phyloP scores from a whole-genome alignment of 2,113 vertebrate genomes.

The Panthera uncia region DNA sequence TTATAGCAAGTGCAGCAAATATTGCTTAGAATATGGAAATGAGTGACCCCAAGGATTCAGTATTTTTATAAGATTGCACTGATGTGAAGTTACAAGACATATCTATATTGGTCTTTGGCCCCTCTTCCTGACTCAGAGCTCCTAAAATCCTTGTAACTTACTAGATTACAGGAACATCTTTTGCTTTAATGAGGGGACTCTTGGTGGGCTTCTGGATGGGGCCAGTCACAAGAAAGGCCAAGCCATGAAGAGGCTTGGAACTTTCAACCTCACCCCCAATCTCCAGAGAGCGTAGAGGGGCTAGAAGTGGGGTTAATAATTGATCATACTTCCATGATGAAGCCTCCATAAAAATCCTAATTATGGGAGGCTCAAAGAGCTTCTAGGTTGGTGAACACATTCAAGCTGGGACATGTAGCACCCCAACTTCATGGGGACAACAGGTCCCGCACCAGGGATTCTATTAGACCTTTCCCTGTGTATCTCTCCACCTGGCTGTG shows the following conservation, averaged over 20 bases:
- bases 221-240: neutral
- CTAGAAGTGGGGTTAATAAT: neutral
- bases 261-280: neutral
- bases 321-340: neutral
- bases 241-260: neutral
- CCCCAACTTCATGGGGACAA: neutral
- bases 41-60: neutral
- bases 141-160: neutral
- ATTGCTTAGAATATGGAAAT: neutral
- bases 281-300: neutral
- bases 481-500: neutral
- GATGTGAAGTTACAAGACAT: neutral
- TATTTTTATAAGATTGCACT: neutral
- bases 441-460: fast-evolving
- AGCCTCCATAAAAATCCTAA: neutral
- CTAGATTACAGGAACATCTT: neutral
- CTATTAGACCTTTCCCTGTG: neutral
- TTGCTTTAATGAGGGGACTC: neutral
- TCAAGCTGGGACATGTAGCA: neutral
- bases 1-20: neutral
- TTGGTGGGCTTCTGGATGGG: neutral
- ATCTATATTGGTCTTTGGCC: neutral
- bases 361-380: neutral
- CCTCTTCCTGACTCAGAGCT: neutral
- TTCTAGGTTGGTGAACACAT: neutral